Percentiles rank a stretch among this genome's conserved stretches.
These are phyloP conservation scores for Limnephilus auricula DNA, from an alignment of 2,888 invertebrate species.

Conservation along the genomic window DNA sequence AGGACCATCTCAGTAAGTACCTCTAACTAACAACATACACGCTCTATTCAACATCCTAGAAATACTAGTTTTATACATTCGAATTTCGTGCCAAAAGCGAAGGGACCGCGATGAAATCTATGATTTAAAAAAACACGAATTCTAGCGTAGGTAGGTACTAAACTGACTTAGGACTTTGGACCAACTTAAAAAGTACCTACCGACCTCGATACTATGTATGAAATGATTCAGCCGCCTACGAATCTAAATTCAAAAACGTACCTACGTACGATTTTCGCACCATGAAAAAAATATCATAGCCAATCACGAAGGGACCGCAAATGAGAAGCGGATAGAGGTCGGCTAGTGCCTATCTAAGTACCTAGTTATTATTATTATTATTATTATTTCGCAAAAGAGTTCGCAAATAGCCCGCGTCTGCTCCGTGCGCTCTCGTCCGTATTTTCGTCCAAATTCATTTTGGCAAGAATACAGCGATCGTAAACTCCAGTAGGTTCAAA, in stretches of 20 bases:
- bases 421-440: conserved; percentile 28
- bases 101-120: not conserved
- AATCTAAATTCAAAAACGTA: not conserved
- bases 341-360: not conserved
- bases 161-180: not conserved
- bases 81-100: not conserved
- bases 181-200: not conserved
- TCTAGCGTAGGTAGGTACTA: not conserved
- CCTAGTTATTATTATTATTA: not conserved
- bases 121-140: not conserved
- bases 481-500: conserved; percentile 8
- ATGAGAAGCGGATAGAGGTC: conserved; percentile 3
- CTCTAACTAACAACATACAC: not conserved
- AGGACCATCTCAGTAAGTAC: not conserved
- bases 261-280: not conserved
- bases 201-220: not conserved
- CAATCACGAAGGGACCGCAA: conserved; percentile 39
- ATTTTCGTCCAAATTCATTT: conserved; percentile 47
- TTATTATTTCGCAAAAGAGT: conserved; percentile 26
- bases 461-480: conserved; percentile 32
- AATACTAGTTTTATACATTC: not conserved
- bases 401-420: conserved; percentile 43
- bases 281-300: conserved; percentile 2
- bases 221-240: not conserved
- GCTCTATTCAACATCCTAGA: not conserved